Conservation (phyloP, 2,888 invertebrate species). For the Perizoma affinitatum region DNA sequence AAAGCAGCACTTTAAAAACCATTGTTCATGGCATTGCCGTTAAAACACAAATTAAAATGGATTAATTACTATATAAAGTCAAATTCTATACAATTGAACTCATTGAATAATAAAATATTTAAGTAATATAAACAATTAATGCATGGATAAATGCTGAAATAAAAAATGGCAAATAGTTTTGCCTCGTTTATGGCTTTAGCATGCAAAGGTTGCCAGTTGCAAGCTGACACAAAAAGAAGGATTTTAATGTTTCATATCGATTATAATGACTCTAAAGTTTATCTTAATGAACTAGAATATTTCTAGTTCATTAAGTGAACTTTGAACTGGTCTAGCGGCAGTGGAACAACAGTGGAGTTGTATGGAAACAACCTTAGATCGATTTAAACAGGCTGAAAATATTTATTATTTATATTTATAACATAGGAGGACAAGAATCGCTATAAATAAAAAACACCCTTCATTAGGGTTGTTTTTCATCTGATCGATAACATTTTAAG, state of each 20-base stretch:
- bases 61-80: slow-evolving; percentile 1
- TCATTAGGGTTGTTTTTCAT: background rate
- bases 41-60: slow-evolving; percentile 27
- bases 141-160: slow-evolving; percentile 47
- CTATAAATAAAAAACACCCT: no score
- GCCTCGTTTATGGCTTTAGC: background rate
- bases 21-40: slow-evolving; percentile 10
- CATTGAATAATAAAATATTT: slow-evolving; percentile 9
- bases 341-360: no score
- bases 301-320: no score
- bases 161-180: slow-evolving; percentile 21
- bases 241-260: background rate
- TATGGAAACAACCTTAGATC: background rate
- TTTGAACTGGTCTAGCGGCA: no score
- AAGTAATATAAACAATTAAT: slow-evolving; percentile 41
- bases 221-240: background rate
- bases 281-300: no score
- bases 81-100: slow-evolving; percentile 20
- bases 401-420: background rate
- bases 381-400: background rate
- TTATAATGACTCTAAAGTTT: no score
- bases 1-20: slow-evolving; percentile 7
- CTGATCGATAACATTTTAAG: background rate
- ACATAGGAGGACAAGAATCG: background rate
- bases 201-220: background rate